A percentile compares a stretch with the other conserved stretches of the same genome.
Conservation (phyloP, 2,113 vertebrate species). For the Neolamprologus hecqui region DNA sequence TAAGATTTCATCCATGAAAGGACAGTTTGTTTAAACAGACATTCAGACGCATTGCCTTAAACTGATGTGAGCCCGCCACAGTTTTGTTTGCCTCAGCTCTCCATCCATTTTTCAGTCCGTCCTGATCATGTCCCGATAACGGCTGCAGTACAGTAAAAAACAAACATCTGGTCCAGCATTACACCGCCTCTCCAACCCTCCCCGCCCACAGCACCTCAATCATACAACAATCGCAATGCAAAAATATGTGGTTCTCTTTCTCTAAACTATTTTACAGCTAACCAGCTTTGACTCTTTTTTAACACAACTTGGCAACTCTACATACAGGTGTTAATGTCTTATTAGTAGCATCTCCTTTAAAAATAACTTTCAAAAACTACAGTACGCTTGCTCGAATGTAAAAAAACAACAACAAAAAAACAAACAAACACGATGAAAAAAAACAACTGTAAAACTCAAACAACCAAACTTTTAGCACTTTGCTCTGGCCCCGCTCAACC, state of each 20-base stretch:
- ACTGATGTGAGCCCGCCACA: constrained; percentile 8
- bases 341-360: constrained; percentile 57
- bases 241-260: constrained; percentile 68
- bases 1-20: background rate
- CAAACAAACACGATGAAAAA: background rate
- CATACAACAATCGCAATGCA: constrained; percentile 54
- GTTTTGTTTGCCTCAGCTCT: background rate
- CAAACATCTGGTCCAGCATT: constrained; percentile 31
- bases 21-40: constrained; percentile 22
- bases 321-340: constrained; percentile 45
- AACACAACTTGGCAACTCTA: constrained; percentile 58
- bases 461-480: background rate
- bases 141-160: constrained; percentile 22
- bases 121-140: background rate
- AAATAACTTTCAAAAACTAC: constrained; percentile 32
- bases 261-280: constrained; percentile 62
- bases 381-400: constrained; percentile 40
- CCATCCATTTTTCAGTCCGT: background rate
- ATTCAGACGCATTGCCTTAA: constrained; percentile 42
- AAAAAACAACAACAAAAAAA: background rate
- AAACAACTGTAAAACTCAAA: background rate
- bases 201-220: constrained; percentile 34
- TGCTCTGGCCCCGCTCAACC: constrained; percentile 17
- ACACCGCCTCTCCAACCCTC: background rate
- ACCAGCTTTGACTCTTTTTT: constrained; percentile 1